Evolutionary conservation across 37 sponge, comb jelly and placozoan genomes (phyloP), one percentile per base, ranked within the genome.

Genomic region (Diacarnus erythraeanus): DNA sequence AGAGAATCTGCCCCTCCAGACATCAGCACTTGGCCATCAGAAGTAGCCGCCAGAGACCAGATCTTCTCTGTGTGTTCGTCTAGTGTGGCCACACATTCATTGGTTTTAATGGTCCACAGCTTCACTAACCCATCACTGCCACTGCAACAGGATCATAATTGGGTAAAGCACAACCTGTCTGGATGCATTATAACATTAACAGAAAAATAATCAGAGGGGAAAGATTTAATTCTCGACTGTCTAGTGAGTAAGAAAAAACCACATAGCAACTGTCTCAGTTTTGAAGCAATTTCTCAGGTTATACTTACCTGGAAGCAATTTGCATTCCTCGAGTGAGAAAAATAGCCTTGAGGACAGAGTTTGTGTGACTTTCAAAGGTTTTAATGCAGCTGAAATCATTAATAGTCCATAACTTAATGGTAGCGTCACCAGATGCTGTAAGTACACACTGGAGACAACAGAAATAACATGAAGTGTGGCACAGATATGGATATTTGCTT

Each of bases 311-410:
- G 65, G 97, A 97, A 27, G 82, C 90, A 18, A 99, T 38, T 77
- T 96, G 97, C 80, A 84, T 91, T 3, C 99, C 99, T 79, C 79
- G 80, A 30, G 90, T 77, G 56, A 91, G 78, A 79, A 96, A 99
- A 33, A 76, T 59, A 21, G 81, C 88, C 27, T 93, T 92, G 40
- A 99, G 83, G 3, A 96, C 93, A 18, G 97, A 94, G 56, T 60
- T 84, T 38, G 87, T 79, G 71, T 99, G 99, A 0, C 99, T 95
- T 75, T 99, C 95, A 80, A 96, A 96, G 20, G 99, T 96, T 73
- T 87, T 92, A 31, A 92, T 69, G 74, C 97, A 96, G 47, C 76
- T 72, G 79, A 77, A 89, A 80, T 94, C 93, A 26, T 66, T 40
- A 27, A 99, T 44, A 22, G 90, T 80, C 99, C 99, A 99, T 64